Evolutionary conservation across 2,797 vertebrate genomes (phyloP), one percentile per base, ranked within the genome.

Genomic region (Triplophysa yarkandensis): DNA sequence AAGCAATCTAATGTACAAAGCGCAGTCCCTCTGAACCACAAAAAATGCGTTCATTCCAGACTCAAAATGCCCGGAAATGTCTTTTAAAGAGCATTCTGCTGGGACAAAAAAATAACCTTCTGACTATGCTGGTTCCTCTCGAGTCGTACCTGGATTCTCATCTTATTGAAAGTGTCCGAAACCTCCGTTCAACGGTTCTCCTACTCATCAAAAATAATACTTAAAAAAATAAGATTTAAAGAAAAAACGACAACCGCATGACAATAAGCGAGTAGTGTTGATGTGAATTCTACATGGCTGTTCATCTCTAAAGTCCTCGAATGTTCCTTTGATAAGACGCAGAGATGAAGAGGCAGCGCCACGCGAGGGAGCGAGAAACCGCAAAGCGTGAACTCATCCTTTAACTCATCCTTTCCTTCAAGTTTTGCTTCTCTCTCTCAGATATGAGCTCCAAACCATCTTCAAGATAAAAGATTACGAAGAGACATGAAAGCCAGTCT

Each of bases 401-500:
- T 62, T 72, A 74, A 54, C 68, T n/a, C 17, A 46, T 70, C 71
- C 72, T 68, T 80, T 16, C 10, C 50, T 58, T 70, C 46, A n/a
- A 55, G 11, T 11, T 36, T 34, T 79, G 11, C 46, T 19, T 70
- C 46, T 46, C 36, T 81, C 81, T 68, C 63, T 81, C 21, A 44
- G 48, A 46, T 27, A 39, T 39, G 36, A 66, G 79, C 28, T 46
- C 74, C 75, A 50, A 43, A 76, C 82, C 52, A 82, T 83, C 80
- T 39, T 83, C 68, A 68, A 73, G 77, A 71, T 75, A 83, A 82
- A 85, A 76, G 64, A 76, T 83, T 80, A 76, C 70, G 82, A 84
- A 81, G 85, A 83, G 77, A 90, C 84, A 76, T 52, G 84, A 81
- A 84, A 64, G 54, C 83, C 70, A 76, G 74, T 77, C 80, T 87